A percentile compares a stretch with the other conserved stretches of the same genome.
Evolutionary conservation across 1,140 invertebrate species (phyloP).

Genomic region (Belonocnema kinseyi): DNA sequence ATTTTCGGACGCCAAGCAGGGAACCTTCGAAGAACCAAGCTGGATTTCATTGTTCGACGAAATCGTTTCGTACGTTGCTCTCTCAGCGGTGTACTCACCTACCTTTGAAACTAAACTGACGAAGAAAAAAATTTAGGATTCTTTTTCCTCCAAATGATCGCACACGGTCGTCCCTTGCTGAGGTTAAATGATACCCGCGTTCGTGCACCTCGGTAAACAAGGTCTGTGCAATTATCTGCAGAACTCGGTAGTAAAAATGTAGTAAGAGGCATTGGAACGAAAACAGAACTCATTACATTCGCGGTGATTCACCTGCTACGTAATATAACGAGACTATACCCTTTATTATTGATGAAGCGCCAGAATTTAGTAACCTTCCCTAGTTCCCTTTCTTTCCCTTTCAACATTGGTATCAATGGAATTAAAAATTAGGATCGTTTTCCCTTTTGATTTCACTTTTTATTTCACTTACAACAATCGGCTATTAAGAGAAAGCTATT

Average conservation of each 20-base stretch:
- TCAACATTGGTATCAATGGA: not conserved
- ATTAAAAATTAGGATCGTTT: too few relatives aligned
- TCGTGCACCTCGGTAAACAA: conserved; percentile 35
- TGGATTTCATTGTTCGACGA: conserved; percentile 25
- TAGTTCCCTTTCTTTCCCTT: not conserved
- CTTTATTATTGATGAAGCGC: conserved; percentile 2
- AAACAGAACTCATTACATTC: conserved; percentile 14
- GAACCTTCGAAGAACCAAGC: conserved; percentile 16
- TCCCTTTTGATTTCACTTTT: not conserved
- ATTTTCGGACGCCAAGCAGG: conserved; percentile 22
- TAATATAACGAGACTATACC: not conserved
- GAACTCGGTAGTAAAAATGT: conserved; percentile 34
- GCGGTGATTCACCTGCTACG: conserved; percentile 23
- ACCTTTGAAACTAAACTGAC: conserved; percentile 9
- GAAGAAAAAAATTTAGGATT: conserved; percentile 17
- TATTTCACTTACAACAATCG: too few relatives aligned
- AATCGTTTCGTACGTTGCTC: conserved; percentile 17
- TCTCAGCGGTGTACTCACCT: not conserved
- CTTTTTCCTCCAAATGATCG: conserved; percentile 15
- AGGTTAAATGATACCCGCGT: conserved; percentile 33
- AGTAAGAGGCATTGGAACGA: conserved; percentile 11
- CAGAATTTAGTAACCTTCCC: not conserved
- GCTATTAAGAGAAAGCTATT: too few relatives aligned
- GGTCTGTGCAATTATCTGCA: conserved; percentile 29
- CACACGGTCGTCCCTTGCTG: conserved; percentile 3